Base-by-base conservation (phyloP, 2,888 invertebrate genomes). In the Heterodera filipjevi region DNA sequence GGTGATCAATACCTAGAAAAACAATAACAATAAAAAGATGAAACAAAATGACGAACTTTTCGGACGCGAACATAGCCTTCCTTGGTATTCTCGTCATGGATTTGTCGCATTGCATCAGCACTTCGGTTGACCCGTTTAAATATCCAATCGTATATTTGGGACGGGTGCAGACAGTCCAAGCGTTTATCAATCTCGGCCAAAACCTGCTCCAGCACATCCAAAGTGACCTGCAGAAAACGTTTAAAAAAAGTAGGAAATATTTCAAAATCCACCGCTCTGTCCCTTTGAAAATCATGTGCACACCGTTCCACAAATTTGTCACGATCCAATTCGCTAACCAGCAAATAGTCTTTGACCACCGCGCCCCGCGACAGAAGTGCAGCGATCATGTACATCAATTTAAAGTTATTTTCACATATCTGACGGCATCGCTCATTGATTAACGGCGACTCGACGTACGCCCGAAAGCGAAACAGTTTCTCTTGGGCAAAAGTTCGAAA, bases 1-100 rank as follows among this genome's bases (percentile, higher is more conserved):
- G 0, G 89, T 89, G 64, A 87, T 82, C 30, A 86, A 80, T 66
- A 86, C 83, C 85, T 86, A 53, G 44, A 85, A 79, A 74, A 59
- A 19, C 14, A 70, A 30, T 39, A 39, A 35, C 22, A 16, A 5
- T 19, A 64, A 32, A 59, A 30, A 8, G 35, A 35, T 39, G 35
- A 53, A 64, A 16, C 39, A 75, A 77, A 44, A 30, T 19, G 16
- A 27, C 74, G 49, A 6, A 84, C 84, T 71, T 84, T 84, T 59
- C 85, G 71, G 16, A 84, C 79, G 19, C 81, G 80, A 8, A 85
- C 79, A 64, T 84, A 84, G 16, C 85, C 85, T 22, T 80, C 79
- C 10, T 39, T 35, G 33, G 78, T 76, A 27, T 80, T 73, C 27
- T 78, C 77, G 70, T 82, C 81, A 19, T 82, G 77, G 30, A 79